Evolutionary conservation across 53 echinoderm and acorn worm species (phyloP), one percentile per base, ranked within the genome.

Genomic region (Holothuria leucospilota): DNA sequence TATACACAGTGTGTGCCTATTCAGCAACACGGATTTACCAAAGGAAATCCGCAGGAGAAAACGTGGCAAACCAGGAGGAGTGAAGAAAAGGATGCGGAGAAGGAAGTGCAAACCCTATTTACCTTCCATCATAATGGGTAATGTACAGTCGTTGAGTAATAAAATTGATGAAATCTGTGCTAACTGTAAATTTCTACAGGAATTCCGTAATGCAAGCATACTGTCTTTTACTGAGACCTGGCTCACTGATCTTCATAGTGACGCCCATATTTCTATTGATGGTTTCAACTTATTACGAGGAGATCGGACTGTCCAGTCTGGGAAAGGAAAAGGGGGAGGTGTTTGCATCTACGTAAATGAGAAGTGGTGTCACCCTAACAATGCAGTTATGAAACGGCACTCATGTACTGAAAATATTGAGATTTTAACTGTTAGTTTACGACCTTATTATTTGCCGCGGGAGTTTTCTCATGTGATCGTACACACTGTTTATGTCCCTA

Each of bases 171-270:
- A 75, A 46, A 20, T 75, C 13, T 75, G 75, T 46, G 20, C 51
- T 23, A 49, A 75, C 51, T 42, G 41, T 16, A 75, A 75, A 51
- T 75, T 46, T n/a, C n/a, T 75, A n/a, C 75, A 75, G 16, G 51
- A 75, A 46, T 75, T 21, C 40, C 75, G 51, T 41, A 75, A 75
- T 25, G 23, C 51, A 6, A 75, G 75, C 75, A 11, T 75, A 21
- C 51, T 75, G 24, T 75, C n/a, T 10, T 75, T 75, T n/a, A 42
- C 75, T 15, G 75, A 75, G 20, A 75, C 75, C 25, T 75, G 75
- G 69, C 70, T 85, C 5, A 85, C 24, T 18, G 85, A 69, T 49
- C 68, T 49, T 29, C 85, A 85, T 20, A 42, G 69, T 34, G 85
- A 85, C 20, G 12, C 68, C 26, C 69, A 85, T 69, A 12, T 69